Conservation (phyloP, 2,888 invertebrate species). For the Tridacna crocea region DNA sequence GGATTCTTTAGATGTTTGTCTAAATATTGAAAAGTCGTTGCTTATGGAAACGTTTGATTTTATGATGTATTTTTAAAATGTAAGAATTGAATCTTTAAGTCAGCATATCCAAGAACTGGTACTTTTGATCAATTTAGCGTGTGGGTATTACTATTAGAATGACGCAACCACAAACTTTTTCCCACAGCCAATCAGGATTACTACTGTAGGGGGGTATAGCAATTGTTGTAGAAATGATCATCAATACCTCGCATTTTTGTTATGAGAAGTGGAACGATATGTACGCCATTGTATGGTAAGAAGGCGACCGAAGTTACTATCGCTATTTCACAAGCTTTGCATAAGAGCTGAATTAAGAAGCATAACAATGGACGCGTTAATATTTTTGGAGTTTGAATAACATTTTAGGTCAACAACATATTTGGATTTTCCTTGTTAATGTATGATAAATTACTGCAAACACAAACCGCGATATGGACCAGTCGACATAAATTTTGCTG, state of each 20-base stretch:
- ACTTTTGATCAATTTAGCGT: neutral
- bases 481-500: constrained; percentile 32
- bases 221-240: constrained; percentile 1
- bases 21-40: too few species aligned
- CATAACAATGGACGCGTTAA: neutral
- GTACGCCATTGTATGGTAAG: constrained; percentile 64
- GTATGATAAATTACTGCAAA: constrained; percentile 13
- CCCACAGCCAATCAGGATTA: constrained; percentile 28
- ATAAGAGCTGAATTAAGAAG: neutral
- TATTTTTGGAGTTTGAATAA: neutral
- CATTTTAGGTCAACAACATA: neutral
- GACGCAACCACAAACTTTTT: constrained; percentile 20
- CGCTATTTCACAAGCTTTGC: constrained; percentile 21
- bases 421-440: neutral
- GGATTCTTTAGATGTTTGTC: too few species aligned
- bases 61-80: too few species aligned
- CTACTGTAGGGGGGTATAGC: constrained; percentile 25
- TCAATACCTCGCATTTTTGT: constrained; percentile 71
- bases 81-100: too few species aligned
- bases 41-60: too few species aligned
- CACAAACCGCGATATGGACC: constrained; percentile 44
- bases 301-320: constrained; percentile 40
- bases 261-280: constrained; percentile 63
- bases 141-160: neutral
- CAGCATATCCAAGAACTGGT: too few species aligned